Conservation (phyloP, 23 tunicate genomes). For the Ciona savignyi region DNA sequence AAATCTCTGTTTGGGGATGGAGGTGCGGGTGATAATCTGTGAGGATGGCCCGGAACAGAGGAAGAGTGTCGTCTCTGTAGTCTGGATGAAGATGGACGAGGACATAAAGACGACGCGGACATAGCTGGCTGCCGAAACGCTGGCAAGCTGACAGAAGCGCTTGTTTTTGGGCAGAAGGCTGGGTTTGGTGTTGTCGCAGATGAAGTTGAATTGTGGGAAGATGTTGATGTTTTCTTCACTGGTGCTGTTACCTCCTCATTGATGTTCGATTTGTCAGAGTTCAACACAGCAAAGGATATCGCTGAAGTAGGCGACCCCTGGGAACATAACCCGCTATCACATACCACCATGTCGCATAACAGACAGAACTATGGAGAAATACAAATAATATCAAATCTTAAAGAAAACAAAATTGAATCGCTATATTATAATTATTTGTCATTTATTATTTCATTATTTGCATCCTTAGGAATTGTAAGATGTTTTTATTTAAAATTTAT, state of each 20-base stretch:
- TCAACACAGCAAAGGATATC: constrained; percentile 12
- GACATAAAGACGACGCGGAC: constrained; percentile 35
- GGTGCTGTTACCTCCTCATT: constrained; percentile 4
- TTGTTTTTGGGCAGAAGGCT: neutral
- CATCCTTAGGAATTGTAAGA: no score
- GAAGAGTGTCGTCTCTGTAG: constrained; percentile 51
- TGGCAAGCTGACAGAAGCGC: neutral
- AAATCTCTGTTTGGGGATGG: neutral
- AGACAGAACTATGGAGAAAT: no score
- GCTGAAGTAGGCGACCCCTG: constrained; percentile 35
- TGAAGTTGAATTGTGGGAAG: constrained; percentile 45
- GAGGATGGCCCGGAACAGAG: constrained; percentile 37
- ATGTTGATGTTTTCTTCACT: constrained; percentile 32
- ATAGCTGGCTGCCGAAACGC: constrained; percentile 35
- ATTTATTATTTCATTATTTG: no score
- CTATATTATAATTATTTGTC: no score
- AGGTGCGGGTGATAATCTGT: constrained; percentile 9
- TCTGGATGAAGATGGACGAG: constrained; percentile 5
- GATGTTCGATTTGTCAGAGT: neutral
- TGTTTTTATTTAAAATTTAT: no score
- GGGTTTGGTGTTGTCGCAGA: constrained; percentile 30
- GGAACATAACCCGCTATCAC: no score
- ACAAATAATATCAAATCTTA: no score
- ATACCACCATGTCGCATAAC: no score
- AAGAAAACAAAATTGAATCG: no score